phyloP scores from a whole-genome alignment of 2,797 vertebrate species.

The Sciurus carolinensis region DNA sequence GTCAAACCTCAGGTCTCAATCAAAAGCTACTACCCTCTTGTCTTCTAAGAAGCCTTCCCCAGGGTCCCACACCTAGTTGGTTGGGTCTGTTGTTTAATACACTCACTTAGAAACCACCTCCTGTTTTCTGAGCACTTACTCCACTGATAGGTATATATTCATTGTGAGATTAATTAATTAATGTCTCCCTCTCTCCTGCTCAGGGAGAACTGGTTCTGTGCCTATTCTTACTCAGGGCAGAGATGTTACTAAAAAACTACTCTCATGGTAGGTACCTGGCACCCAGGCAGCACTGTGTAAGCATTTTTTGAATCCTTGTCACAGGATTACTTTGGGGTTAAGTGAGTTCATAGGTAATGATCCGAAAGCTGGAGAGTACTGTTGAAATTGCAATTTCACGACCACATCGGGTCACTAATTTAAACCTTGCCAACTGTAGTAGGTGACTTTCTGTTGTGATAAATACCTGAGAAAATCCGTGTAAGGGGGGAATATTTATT shows the following conservation, averaged over 20 bases:
- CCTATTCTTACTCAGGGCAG: neutral
- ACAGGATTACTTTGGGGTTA: neutral
- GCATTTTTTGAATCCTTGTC: neutral
- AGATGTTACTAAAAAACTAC: neutral
- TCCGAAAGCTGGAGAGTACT: slow-evolving; percentile 12
- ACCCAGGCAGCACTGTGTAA: neutral
- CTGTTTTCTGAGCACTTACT: slow-evolving; percentile 1
- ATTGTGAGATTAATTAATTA: neutral
- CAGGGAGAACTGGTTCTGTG: neutral
- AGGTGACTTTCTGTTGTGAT: too few species aligned
- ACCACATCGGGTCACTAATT: neutral
- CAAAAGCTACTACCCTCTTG: neutral
- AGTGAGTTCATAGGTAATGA: neutral
- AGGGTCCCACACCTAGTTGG: neutral
- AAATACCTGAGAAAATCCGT: too few species aligned
- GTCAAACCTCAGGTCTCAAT: neutral
- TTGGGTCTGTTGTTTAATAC: neutral
- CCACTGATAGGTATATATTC: neutral
- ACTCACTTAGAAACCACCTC: neutral
- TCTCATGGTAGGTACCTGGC: neutral
- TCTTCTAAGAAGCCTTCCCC: slow-evolving; percentile 3
- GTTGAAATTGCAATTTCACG: neutral
- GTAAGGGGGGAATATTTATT: neutral
- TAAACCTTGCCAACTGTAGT: neutral
- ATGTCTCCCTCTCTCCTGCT: neutral